Evolutionary conservation across 2,113 vertebrate species (phyloP).

Genomic region (Podocnemis expansa): DNA sequence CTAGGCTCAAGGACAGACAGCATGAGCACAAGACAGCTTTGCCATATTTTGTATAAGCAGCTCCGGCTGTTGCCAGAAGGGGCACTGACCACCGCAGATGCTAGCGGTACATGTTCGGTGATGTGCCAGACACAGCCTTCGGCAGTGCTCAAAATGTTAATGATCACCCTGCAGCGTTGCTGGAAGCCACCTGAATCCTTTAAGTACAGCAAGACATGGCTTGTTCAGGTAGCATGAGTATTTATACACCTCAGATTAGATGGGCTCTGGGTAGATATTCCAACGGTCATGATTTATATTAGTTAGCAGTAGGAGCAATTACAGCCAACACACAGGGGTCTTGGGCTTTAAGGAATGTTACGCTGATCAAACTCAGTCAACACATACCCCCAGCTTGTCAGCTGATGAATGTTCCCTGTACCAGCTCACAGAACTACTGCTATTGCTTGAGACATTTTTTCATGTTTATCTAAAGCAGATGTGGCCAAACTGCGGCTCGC

Average conservation of each 20-base stretch:
- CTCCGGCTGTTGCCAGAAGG: slow-evolving; percentile 73
- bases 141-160: background rate
- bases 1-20: slow-evolving; percentile 54
- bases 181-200: background rate
- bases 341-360: background rate
- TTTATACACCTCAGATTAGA: background rate
- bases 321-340: background rate
- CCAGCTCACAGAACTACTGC: background rate
- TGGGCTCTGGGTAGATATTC: background rate
- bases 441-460: slow-evolving; percentile 11
- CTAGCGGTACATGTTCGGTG: background rate
- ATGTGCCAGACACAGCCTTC: background rate
- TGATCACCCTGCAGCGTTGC: background rate
- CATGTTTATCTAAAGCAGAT: background rate
- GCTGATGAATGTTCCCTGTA: background rate
- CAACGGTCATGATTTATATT: background rate
- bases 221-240: background rate
- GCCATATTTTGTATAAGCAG: slow-evolving; percentile 72
- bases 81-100: slow-evolving; percentile 70
- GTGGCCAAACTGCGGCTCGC: too few relatives aligned
- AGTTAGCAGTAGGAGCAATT: background rate
- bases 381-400: background rate
- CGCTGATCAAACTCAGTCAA: background rate
- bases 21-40: slow-evolving; percentile 33
- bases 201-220: background rate